A percentile compares a stretch with the other conserved stretches of the same genome.
Evolutionary conservation across 1,140 invertebrate genomes (phyloP).

Genomic region (Rhagoletis pomonella): DNA sequence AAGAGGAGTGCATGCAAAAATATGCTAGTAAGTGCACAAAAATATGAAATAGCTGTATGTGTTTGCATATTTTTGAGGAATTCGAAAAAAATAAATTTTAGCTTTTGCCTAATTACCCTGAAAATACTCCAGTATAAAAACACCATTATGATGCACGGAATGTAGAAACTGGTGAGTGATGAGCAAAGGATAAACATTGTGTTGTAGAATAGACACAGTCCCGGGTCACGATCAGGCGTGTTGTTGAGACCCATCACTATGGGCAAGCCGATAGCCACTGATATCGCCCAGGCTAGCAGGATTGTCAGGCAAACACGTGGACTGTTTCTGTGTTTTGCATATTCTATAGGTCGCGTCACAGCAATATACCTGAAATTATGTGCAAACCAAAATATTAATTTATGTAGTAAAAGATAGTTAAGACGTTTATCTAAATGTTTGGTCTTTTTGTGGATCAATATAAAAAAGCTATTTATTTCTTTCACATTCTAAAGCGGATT

Average conservation of each 20-base stretch:
- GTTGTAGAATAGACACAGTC: slow-evolving; percentile 97
- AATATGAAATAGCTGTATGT: not conserved
- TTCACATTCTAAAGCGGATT: too few relatives aligned
- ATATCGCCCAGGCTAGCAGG: slow-evolving; percentile 96
- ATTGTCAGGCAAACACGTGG: slow-evolving; percentile 96
- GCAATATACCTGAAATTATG: slow-evolving; percentile 92
- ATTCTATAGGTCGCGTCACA: slow-evolving; percentile 98
- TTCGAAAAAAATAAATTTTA: not conserved
- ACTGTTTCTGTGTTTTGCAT: slow-evolving; percentile 98
- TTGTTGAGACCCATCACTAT: slow-evolving; percentile 97
- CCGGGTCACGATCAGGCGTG: slow-evolving; percentile 84
- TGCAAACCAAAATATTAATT: not conserved
- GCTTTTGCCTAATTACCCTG: slow-evolving; percentile 79
- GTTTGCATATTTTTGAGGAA: not conserved
- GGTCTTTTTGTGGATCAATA: too few relatives aligned
- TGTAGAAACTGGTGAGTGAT: slow-evolving; percentile 98
- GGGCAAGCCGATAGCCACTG: slow-evolving; percentile 95
- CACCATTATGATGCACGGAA: slow-evolving; percentile 99
- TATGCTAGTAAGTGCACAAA: too few relatives aligned
- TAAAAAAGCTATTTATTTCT: too few relatives aligned
- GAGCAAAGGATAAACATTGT: slow-evolving; percentile 98
- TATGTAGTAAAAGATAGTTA: too few relatives aligned
- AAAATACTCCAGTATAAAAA: slow-evolving; percentile 99
- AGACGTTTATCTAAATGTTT: too few relatives aligned
- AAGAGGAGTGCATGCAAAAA: too few relatives aligned